Conservation (phyloP, 2,888 invertebrate species). For the Stenichneumon culpator region DNA sequence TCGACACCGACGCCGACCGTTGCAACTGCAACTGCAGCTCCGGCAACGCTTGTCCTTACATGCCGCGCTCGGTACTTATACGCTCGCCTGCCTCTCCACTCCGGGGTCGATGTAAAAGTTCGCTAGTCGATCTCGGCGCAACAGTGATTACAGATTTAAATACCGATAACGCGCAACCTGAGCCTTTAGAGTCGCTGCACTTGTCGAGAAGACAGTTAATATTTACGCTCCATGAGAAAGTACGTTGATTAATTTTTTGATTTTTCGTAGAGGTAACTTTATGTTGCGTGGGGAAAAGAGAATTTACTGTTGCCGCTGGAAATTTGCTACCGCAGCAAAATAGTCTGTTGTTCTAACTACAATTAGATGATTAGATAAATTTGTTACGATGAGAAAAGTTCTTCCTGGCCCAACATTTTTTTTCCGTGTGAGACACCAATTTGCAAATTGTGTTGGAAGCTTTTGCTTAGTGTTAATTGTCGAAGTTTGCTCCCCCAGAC, state of each 20-base stretch:
- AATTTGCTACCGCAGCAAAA: too few relatives aligned
- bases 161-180: conserved; percentile 72
- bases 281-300: not conserved
- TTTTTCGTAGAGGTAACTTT: not conserved
- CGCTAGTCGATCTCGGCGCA: conserved; percentile 68
- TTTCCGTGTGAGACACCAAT: too few relatives aligned
- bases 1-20: conserved; percentile 53
- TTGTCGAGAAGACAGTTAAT: not conserved
- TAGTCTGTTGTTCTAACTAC: too few relatives aligned
- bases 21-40: conserved; percentile 46
- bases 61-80: conserved; percentile 53
- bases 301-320: too few relatives aligned
- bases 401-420: too few relatives aligned
- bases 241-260: not conserved
- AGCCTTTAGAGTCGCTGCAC: conserved; percentile 62
- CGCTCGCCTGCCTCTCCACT: conserved; percentile 23
- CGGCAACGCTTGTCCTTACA: conserved; percentile 48
- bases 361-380: too few relatives aligned
- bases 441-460: too few relatives aligned
- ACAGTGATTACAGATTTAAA: conserved; percentile 75
- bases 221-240: not conserved
- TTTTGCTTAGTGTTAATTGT: too few relatives aligned
- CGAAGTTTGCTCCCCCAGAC: too few relatives aligned
- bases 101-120: conserved; percentile 46
- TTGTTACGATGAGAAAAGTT: too few relatives aligned